Evolutionary conservation across 2,888 invertebrate species (phyloP).

Genomic region (Coleophora deauratella): DNA sequence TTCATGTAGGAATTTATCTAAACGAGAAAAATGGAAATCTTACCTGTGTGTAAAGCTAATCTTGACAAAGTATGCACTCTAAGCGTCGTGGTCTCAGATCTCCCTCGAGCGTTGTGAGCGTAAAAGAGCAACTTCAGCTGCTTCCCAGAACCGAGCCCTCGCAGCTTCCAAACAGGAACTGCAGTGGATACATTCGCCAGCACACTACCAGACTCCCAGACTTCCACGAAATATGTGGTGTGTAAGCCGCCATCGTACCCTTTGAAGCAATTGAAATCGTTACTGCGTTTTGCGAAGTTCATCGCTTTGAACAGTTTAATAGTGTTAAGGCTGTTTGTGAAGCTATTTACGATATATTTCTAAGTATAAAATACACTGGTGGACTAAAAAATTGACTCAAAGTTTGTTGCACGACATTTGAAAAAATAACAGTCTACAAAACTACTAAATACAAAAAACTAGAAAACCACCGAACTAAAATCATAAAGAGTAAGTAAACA

Average conservation of each 20-base stretch:
- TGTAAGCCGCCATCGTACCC: slow-evolving; percentile 87
- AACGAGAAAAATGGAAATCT: slow-evolving; percentile 7
- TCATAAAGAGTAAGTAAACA: no score
- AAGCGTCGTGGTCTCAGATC: slow-evolving; percentile 78
- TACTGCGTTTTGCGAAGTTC: not conserved
- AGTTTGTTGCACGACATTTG: no score
- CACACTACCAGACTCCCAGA: slow-evolving; percentile 75
- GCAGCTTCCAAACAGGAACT: slow-evolving; percentile 83
- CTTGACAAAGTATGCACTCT: slow-evolving; percentile 52
- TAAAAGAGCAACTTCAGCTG: slow-evolving; percentile 85
- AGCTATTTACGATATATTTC: no score
- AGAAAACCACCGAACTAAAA: no score
- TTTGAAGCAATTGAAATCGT: slow-evolving; percentile 20
- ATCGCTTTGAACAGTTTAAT: not conserved
- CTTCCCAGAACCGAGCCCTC: slow-evolving; percentile 84
- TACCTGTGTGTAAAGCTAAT: slow-evolving; percentile 58
- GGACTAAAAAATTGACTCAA: no score
- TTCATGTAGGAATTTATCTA: no score
- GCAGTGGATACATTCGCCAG: slow-evolving; percentile 81
- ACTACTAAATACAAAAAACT: no score
- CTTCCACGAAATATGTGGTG: slow-evolving; percentile 82
- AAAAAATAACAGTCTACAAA: no score
- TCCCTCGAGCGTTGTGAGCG: slow-evolving; percentile 87
- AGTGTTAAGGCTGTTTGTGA: no score
- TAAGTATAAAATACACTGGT: no score